These are phyloP conservation scores for Clytia hemisphaerica DNA, from an alignment of 30 jellyfish, hydroid and myxozoan genomes.

Conservation along the genomic window DNA sequence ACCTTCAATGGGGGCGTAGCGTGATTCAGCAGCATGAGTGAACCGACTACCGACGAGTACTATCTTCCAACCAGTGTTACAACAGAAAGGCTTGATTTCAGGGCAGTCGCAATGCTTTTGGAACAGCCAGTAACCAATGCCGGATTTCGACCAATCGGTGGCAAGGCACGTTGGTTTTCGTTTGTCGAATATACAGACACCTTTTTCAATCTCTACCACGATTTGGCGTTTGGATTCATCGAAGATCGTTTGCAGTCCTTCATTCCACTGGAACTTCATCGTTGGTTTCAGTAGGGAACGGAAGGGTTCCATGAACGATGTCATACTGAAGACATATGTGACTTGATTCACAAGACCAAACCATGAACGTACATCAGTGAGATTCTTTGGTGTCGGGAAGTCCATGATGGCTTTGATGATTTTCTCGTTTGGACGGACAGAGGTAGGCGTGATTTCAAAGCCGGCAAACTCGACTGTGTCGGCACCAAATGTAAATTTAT, in stretches of 20 bases:
- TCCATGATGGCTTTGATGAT: too few relatives aligned
- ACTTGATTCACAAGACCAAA: background rate
- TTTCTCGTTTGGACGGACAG: too few relatives aligned
- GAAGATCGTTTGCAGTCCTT: background rate
- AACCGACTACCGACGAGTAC: constrained; percentile 13
- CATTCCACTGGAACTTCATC: background rate
- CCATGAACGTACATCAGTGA: constrained; percentile 8
- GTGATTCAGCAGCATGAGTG: constrained; percentile 27
- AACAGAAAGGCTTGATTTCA: background rate
- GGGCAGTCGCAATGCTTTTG: constrained; percentile 5
- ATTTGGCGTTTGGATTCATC: background rate
- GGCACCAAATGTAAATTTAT: background rate
- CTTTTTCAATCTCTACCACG: background rate
- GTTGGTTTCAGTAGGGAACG: background rate
- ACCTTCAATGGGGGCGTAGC: constrained; percentile 32
- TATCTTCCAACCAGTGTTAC: constrained; percentile 12
- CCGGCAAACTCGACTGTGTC: constrained; percentile 21
- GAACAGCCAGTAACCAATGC: background rate
- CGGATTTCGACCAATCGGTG: constrained; percentile 8
- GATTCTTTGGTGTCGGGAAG: constrained; percentile 8
- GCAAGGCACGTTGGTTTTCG: constrained; percentile 6
- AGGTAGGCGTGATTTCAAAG: constrained; percentile 1
- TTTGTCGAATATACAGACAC: background rate
- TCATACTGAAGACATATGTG: too few relatives aligned
- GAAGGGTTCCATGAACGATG: too few relatives aligned